A percentile compares a stretch with the other conserved stretches of the same genome.
phyloP scores from a whole-genome alignment of 2,113 vertebrate species.

The Columba livia region DNA sequence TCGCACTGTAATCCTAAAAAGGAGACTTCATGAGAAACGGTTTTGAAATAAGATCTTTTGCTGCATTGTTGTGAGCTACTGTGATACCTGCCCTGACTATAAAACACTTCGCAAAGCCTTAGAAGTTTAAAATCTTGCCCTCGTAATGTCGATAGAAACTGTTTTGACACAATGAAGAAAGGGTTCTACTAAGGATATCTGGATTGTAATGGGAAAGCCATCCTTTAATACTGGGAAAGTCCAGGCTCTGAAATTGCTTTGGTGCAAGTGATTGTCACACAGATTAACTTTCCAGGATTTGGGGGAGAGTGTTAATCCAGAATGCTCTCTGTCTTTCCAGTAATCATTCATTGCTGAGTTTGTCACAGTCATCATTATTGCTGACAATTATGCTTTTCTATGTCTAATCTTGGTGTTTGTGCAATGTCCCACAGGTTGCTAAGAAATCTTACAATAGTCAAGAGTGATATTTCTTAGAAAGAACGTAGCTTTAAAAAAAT shows the following conservation, averaged over 20 bases:
- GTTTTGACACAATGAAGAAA: not conserved
- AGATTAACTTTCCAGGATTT: not conserved
- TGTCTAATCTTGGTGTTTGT: not conserved
- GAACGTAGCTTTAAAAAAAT: not conserved
- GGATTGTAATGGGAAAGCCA: not conserved
- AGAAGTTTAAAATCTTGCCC: not conserved
- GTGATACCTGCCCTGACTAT: constrained; percentile 11
- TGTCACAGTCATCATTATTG: not conserved
- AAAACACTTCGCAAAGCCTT: not conserved
- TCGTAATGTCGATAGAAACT: not conserved
- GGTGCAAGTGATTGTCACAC: not conserved
- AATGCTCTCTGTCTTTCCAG: not conserved
- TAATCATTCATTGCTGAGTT: not conserved
- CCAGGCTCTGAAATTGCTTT: not conserved
- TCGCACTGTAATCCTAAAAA: not conserved
- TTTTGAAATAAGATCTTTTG: constrained; percentile 11
- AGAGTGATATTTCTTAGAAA: not conserved
- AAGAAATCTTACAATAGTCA: not conserved
- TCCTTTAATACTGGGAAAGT: not conserved
- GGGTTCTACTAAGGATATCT: not conserved
- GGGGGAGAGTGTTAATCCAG: not conserved
- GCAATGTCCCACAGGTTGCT: not conserved
- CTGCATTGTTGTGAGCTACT: not conserved
- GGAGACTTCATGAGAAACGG: not conserved
- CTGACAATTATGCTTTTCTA: not conserved